Evolutionary conservation across 1,140 invertebrate species (phyloP).

Genomic region (Heterodera carotae): DNA sequence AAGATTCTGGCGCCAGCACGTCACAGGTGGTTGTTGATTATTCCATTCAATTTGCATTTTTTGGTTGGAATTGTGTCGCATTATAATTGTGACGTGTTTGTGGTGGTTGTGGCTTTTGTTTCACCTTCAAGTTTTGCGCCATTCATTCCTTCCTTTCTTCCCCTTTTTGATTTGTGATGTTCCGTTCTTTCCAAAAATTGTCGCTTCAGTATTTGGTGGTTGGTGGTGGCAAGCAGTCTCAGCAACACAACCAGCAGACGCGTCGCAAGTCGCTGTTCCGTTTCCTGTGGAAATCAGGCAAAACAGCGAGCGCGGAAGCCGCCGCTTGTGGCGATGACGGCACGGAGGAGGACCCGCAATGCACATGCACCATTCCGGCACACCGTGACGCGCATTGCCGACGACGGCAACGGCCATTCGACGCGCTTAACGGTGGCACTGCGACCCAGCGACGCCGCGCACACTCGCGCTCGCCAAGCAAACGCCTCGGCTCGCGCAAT

Average conservation of each 20-base stretch:
- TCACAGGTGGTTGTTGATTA: background rate
- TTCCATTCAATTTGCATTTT: background rate
- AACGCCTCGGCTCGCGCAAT: background rate
- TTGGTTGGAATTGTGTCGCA: background rate
- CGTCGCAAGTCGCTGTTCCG: slow-evolving; percentile 37
- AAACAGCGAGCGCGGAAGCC: background rate
- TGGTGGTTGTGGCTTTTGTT: background rate
- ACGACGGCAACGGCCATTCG: background rate
- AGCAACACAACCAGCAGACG: slow-evolving; percentile 16
- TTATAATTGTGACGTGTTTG: background rate
- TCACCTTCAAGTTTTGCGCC: too few species aligned
- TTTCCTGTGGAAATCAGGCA: background rate
- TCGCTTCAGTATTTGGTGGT: slow-evolving; percentile 3
- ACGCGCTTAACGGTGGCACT: background rate
- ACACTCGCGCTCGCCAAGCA: background rate
- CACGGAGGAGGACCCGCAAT: background rate
- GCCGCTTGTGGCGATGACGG: too few species aligned
- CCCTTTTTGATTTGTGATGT: background rate
- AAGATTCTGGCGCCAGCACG: slow-evolving; percentile 28
- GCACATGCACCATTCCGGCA: background rate
- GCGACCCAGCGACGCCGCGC: background rate
- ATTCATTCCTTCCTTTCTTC: slow-evolving; percentile 7
- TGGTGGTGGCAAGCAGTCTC: background rate
- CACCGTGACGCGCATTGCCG: background rate
- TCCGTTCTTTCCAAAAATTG: background rate